A percentile compares a stretch with the other conserved stretches of the same genome.
Evolutionary conservation across 2,888 invertebrate genomes (phyloP).

Genomic region (Lycia hirtaria): DNA sequence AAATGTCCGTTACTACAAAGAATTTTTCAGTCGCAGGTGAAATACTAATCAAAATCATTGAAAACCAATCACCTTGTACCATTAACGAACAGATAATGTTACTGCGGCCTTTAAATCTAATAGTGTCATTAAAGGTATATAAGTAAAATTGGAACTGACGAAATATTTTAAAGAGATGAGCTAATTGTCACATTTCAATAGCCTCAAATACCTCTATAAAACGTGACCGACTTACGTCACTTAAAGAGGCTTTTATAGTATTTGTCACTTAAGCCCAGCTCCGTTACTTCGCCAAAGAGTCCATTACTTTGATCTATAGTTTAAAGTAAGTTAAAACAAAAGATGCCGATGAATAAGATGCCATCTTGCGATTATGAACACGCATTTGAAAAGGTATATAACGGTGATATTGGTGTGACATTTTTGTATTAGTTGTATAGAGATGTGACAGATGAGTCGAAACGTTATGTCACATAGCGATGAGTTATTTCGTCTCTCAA

Average conservation of each 20-base stretch:
- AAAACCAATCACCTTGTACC: too few relatives aligned
- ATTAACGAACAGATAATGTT: too few relatives aligned
- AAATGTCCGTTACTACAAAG: too few relatives aligned
- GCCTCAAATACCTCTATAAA: slow-evolving; percentile 22
- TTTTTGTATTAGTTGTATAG: slow-evolving; percentile 14
- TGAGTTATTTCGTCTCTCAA: neutral
- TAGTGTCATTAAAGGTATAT: too few relatives aligned
- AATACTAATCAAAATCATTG: too few relatives aligned
- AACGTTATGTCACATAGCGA: neutral
- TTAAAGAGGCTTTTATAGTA: slow-evolving; percentile 47
- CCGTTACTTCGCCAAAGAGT: slow-evolving; percentile 44
- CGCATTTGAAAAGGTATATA: slow-evolving; percentile 9
- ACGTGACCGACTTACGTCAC: slow-evolving; percentile 39
- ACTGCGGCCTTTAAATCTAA: too few relatives aligned
- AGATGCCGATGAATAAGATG: slow-evolving; percentile 33
- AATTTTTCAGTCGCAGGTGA: too few relatives aligned
- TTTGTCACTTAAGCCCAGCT: slow-evolving; percentile 44
- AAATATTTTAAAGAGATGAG: slow-evolving; percentile 1
- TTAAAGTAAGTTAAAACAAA: slow-evolving; percentile 44
- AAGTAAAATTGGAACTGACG: neutral
- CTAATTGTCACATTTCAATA: slow-evolving; percentile 20
- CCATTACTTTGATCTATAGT: slow-evolving; percentile 49
- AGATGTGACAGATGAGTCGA: neutral
- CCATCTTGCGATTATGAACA: slow-evolving; percentile 19
- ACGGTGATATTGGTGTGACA: slow-evolving; percentile 7